phyloP scores from a whole-genome alignment of 35 echinoderm and acorn worm genomes.

The Stichopus chloronotus region DNA sequence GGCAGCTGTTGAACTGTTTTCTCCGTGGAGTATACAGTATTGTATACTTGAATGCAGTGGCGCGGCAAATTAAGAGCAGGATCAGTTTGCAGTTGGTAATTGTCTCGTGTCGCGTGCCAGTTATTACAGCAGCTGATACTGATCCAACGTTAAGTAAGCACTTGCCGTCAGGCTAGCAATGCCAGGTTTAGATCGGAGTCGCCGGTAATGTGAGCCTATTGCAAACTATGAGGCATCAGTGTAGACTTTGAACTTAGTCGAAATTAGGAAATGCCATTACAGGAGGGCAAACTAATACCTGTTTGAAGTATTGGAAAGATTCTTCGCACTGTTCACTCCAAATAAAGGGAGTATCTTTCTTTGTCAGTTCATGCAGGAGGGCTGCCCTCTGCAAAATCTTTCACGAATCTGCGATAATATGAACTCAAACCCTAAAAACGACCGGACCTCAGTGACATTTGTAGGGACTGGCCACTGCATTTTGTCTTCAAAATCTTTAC shows the following conservation, averaged over 20 bases:
- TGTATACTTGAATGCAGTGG: too few species aligned
- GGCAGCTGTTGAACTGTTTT: too few species aligned
- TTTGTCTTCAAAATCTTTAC: neutral
- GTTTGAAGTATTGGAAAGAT: too few species aligned
- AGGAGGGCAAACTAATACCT: neutral
- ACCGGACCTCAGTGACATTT: too few species aligned
- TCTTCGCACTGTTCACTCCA: too few species aligned
- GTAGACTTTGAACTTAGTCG: constrained; percentile 13
- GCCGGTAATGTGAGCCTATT: constrained; percentile 6
- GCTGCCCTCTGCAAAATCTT: neutral
- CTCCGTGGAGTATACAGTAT: too few species aligned
- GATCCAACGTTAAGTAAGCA: neutral
- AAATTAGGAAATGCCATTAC: constrained; percentile 50
- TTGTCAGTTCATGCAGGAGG: constrained; percentile 18
- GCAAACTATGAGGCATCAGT: constrained; percentile 53
- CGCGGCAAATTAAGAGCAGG: too few species aligned
- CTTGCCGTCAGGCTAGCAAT: neutral
- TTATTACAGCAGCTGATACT: neutral
- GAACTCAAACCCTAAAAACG: too few species aligned
- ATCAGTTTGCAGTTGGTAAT: neutral
- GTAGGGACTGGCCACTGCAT: too few species aligned
- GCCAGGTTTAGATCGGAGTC: too few species aligned
- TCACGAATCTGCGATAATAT: too few species aligned
- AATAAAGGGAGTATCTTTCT: neutral
- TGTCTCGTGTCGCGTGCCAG: neutral